Conservation (phyloP, 2,797 vertebrate genomes). For the Sitta carolinensis region DNA sequence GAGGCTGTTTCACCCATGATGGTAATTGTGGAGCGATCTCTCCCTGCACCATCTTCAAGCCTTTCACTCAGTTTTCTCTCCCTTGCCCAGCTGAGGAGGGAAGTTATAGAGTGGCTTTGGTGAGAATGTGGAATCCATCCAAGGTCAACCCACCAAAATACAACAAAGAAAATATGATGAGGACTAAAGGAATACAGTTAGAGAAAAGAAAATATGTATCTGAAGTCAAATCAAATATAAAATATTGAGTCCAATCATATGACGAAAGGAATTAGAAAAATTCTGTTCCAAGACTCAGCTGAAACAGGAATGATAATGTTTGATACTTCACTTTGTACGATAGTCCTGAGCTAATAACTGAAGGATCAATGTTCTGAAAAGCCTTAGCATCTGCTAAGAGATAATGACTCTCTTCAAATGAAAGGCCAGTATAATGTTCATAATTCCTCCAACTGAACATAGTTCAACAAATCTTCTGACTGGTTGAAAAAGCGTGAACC, state of each 20-base stretch:
- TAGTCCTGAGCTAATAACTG: not conserved
- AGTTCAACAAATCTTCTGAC: not conserved
- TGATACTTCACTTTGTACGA: not conserved
- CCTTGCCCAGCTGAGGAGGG: not conserved
- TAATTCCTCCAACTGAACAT: not conserved
- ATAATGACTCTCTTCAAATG: not conserved
- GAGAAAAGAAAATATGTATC: not conserved
- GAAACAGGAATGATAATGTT: not conserved
- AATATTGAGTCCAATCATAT: not conserved
- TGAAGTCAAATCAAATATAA: not conserved
- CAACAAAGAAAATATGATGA: not conserved
- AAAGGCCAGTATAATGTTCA: not conserved
- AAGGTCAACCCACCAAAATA: not conserved
- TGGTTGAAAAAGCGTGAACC: not conserved
- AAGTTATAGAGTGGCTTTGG: not conserved
- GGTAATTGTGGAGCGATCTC: not conserved
- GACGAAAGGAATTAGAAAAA: not conserved
- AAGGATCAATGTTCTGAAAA: not conserved
- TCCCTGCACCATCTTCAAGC: not conserved
- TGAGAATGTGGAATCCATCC: not conserved
- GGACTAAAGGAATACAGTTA: not conserved
- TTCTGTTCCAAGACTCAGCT: not conserved
- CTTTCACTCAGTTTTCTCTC: not conserved
- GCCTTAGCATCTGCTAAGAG: not conserved
- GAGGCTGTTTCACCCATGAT: not conserved